Percentiles rank a stretch among this genome's conserved stretches.
These are phyloP conservation scores for Numenius arquata DNA, from an alignment of 2,113 vertebrate genomes.

Conservation along the genomic window DNA sequence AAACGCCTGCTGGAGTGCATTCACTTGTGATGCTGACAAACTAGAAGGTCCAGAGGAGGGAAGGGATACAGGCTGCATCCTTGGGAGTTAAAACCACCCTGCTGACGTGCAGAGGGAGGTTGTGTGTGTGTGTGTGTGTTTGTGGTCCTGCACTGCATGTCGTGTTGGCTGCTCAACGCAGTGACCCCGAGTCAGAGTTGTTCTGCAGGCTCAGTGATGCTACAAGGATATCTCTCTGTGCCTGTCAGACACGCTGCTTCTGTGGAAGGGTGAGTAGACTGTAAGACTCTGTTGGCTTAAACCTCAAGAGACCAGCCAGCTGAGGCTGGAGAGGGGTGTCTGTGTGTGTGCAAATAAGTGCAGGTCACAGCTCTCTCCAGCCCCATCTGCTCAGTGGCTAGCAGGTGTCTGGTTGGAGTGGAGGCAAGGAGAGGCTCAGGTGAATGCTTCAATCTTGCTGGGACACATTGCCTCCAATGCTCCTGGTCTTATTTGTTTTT, in stretches of 20 bases:
- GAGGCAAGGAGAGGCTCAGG: not conserved
- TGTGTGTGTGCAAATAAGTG: not conserved
- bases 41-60: not conserved
- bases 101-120: not conserved
- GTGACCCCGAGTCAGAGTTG: not conserved
- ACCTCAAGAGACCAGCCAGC: not conserved
- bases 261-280: constrained; percentile 1
- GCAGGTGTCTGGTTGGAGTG: not conserved
- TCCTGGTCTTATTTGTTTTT: constrained; percentile 7
- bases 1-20: constrained; percentile 35
- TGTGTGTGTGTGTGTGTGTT: not conserved
- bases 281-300: not conserved
- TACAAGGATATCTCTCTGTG: not conserved
- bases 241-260: not conserved
- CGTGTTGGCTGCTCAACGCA: not conserved
- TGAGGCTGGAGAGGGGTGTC: not conserved
- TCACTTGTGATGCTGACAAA: not conserved
- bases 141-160: not conserved
- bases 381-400: not conserved
- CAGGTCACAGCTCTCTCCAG: not conserved
- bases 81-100: not conserved
- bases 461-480: not conserved
- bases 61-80: not conserved
- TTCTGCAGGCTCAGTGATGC: not conserved
- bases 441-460: not conserved